These are phyloP conservation scores for Argyrosomus regius DNA, from an alignment of 2,797 vertebrate genomes.

Conservation along the genomic window DNA sequence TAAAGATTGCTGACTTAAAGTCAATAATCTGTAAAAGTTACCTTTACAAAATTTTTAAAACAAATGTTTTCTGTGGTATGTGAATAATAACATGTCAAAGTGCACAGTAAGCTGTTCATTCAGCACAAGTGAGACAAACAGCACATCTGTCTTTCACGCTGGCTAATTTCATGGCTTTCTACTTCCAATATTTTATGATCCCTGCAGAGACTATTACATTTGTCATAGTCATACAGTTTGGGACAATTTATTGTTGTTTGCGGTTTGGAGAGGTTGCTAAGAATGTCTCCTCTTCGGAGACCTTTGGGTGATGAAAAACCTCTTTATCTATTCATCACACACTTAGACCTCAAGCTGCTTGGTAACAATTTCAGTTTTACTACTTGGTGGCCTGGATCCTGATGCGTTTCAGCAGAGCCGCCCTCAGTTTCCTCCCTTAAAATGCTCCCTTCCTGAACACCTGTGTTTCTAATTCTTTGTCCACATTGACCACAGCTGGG, in stretches of 20 bases:
- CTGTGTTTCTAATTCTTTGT: conserved; percentile 70
- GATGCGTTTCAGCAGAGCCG: conserved; percentile 25
- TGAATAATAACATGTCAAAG: conserved; percentile 24
- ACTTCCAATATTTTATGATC: conserved; percentile 14
- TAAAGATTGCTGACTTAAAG: not conserved
- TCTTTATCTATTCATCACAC: conserved; percentile 47
- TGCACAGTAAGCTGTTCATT: conserved; percentile 19
- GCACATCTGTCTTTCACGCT: conserved; percentile 49
- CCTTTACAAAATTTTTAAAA: not conserved
- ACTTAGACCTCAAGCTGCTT: conserved; percentile 18
- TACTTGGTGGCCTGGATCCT: conserved; percentile 44
- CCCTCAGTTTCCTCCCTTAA: conserved; percentile 52
- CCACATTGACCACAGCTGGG: conserved; percentile 27
- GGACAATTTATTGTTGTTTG: conserved; percentile 39
- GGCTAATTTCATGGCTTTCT: conserved; percentile 31
- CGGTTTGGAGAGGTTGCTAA: conserved; percentile 12
- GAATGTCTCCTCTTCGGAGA: conserved; percentile 1
- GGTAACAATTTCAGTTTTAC: conserved; percentile 24
- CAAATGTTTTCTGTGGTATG: conserved; percentile 21
- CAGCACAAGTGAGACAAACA: conserved; percentile 34
- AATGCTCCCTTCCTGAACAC: conserved; percentile 72
- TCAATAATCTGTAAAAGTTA: not conserved
- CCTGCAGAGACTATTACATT: conserved; percentile 48
- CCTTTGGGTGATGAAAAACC: conserved; percentile 31
- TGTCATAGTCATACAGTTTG: conserved; percentile 19